Evolutionary conservation across 2,888 invertebrate genomes (phyloP).

Genomic region (Aricia artaxerxes): DNA sequence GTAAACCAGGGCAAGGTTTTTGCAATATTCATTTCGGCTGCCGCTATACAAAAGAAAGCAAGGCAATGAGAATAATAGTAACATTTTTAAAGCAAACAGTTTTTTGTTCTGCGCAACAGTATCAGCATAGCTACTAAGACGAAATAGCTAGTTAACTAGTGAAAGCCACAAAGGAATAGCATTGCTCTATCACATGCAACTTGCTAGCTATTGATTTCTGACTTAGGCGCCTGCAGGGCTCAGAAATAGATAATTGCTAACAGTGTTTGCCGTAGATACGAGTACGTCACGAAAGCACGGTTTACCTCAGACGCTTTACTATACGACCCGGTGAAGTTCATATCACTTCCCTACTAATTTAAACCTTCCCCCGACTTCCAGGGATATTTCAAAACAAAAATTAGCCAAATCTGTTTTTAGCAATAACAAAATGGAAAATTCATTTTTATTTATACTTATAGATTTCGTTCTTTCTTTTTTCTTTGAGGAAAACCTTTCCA

Average conservation of each 20-base stretch:
- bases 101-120: neutral
- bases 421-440: neutral
- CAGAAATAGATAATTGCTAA: neutral
- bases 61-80: no score
- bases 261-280: neutral
- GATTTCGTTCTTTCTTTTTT: no score
- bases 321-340: no score
- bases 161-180: neutral
- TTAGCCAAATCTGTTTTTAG: neutral
- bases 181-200: conserved; percentile 18
- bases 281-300: neutral
- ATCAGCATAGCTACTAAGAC: neutral
- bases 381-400: neutral
- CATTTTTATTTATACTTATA: no score
- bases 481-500: no score
- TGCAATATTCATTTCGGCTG: no score
- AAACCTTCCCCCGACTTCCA: neutral
- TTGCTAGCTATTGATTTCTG: neutral
- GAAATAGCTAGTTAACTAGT: conserved; percentile 3
- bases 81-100: neutral
- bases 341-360: no score
- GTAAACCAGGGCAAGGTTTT: no score
- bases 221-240: neutral
- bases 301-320: neutral
- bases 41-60: no score